These are phyloP conservation scores for Tigriopus japonicus DNA, from an alignment of 1,140 invertebrate genomes.

Conservation along the genomic window DNA sequence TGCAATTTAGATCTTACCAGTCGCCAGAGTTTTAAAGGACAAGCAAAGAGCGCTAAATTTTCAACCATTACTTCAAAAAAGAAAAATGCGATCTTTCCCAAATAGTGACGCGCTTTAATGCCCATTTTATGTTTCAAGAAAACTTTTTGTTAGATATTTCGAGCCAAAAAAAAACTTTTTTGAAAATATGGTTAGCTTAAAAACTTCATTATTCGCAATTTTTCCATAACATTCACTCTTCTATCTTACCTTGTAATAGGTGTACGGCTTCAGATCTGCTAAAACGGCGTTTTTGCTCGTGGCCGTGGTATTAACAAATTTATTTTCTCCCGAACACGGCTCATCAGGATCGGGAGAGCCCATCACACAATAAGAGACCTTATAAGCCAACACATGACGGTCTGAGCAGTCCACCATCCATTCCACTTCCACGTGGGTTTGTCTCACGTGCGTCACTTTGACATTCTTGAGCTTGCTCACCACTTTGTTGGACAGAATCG, in stretches of 20 bases:
- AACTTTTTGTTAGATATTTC: too few relatives aligned
- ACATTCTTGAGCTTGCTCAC: constrained; percentile 44
- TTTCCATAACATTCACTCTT: too few relatives aligned
- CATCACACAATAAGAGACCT: constrained; percentile 45
- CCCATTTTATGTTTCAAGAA: too few relatives aligned
- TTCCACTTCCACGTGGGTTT: constrained; percentile 37
- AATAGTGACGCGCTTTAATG: too few relatives aligned
- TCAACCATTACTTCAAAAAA: too few relatives aligned
- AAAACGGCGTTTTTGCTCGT: not conserved
- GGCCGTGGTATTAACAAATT: not conserved
- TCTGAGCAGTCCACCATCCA: constrained; percentile 51
- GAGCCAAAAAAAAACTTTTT: too few relatives aligned
- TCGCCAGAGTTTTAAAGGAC: too few relatives aligned
- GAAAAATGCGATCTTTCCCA: too few relatives aligned
- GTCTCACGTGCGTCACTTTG: constrained; percentile 35
- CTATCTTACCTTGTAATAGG: not conserved
- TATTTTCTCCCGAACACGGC: not conserved
- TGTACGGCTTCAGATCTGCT: not conserved
- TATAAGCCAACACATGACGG: constrained; percentile 40
- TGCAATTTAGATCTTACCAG: too few relatives aligned
- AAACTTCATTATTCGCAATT: too few relatives aligned
- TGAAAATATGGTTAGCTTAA: too few relatives aligned
- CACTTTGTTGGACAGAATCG: constrained; percentile 43
- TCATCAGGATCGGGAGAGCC: not conserved
- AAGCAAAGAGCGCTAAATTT: too few relatives aligned